phyloP scores from a whole-genome alignment of 1,140 invertebrate species.

The Cepaea nemoralis region DNA sequence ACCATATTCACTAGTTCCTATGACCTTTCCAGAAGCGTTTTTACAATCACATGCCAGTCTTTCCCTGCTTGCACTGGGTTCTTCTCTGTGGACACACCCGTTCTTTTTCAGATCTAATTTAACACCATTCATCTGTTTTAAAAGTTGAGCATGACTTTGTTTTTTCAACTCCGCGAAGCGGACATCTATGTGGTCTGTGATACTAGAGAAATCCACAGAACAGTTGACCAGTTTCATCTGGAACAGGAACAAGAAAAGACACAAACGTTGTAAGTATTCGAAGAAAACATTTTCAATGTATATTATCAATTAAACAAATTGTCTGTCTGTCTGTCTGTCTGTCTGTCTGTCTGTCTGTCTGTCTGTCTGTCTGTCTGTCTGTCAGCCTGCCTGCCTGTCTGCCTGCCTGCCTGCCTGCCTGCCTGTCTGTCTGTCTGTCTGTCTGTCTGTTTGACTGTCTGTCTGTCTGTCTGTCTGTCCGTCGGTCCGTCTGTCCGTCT shows the following conservation, averaged over 20 bases:
- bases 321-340: no score
- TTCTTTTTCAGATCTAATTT: neutral
- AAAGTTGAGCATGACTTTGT: neutral
- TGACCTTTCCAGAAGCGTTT: neutral
- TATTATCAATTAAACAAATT: no score
- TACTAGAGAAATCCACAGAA: slow-evolving; percentile 1
- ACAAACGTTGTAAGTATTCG: no score
- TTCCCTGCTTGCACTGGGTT: neutral
- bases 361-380: no score
- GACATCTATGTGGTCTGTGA: neutral
- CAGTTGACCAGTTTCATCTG: slow-evolving; percentile 25
- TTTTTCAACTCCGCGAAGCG: neutral
- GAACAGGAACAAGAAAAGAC: neutral
- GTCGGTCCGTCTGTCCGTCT: no score
- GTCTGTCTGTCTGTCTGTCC: no score
- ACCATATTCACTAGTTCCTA: neutral
- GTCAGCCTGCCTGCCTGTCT: no score
- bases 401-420: no score
- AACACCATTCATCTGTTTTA: neutral
- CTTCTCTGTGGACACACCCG: neutral
- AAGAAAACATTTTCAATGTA: no score
- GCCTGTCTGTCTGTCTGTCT: no score
- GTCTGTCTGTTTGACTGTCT: no score
- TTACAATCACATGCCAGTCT: neutral
- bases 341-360: no score